Conservation (phyloP, 1,140 invertebrate genomes). For the Apolygus lucorum region DNA sequence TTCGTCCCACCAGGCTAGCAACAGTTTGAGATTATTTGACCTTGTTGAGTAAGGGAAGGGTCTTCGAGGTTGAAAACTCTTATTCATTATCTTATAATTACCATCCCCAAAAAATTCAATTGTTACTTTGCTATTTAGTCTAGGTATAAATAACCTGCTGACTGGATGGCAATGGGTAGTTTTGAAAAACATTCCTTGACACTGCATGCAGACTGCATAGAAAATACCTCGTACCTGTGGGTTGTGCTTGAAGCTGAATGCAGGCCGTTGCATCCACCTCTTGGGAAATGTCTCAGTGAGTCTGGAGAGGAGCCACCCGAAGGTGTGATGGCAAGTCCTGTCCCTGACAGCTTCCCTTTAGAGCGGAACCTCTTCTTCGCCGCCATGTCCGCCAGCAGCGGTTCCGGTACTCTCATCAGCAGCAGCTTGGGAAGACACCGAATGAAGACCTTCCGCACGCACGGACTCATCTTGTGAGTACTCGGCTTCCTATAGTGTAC, state of each 20-base stretch:
- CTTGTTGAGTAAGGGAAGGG: too few species aligned
- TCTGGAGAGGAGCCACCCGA: constrained; percentile 65
- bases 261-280: constrained; percentile 60
- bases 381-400: constrained; percentile 65
- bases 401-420: constrained; percentile 76
- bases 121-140: too few species aligned
- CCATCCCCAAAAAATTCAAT: too few species aligned
- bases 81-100: too few species aligned
- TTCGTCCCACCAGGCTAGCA: too few species aligned
- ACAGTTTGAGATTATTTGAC: too few species aligned
- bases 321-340: constrained; percentile 41
- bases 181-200: too few species aligned
- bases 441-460: constrained; percentile 83
- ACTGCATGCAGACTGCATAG: too few species aligned
- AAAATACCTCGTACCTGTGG: constrained; percentile 45
- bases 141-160: too few species aligned
- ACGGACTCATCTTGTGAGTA: constrained; percentile 92
- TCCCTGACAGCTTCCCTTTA: constrained; percentile 55
- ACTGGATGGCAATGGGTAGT: too few species aligned
- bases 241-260: constrained; percentile 44
- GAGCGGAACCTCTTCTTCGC: constrained; percentile 56
- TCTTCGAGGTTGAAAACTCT: too few species aligned
- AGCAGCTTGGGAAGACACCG: constrained; percentile 71
- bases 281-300: constrained; percentile 51
- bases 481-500: constrained; percentile 98